Percentiles rank a stretch among this genome's conserved stretches.
These are phyloP conservation scores for Paralichthys olivaceus DNA, from an alignment of 2,113 vertebrate genomes.

Conservation along the genomic window DNA sequence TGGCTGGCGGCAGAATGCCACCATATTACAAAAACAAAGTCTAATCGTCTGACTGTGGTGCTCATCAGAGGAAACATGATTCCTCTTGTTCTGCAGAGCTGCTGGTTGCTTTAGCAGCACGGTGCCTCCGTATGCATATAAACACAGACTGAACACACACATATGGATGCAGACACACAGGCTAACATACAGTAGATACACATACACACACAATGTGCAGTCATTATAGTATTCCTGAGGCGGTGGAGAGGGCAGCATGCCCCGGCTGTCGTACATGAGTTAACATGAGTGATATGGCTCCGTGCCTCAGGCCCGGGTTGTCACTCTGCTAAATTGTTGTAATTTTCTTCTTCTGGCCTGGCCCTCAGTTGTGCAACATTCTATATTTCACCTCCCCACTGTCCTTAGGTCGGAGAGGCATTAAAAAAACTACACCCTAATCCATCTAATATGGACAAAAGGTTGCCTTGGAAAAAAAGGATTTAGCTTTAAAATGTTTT, in stretches of 20 bases:
- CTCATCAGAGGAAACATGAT: slow-evolving; percentile 63
- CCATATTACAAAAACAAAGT: slow-evolving; percentile 67
- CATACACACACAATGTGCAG: slow-evolving; percentile 12
- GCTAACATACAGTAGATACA: slow-evolving; percentile 3
- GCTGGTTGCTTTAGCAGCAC: background rate
- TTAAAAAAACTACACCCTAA: background rate
- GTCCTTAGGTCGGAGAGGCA: slow-evolving; percentile 35
- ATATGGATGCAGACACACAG: background rate
- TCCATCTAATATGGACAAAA: background rate
- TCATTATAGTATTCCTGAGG: slow-evolving; percentile 48
- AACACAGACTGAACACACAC: slow-evolving; percentile 13
- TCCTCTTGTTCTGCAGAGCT: slow-evolving; percentile 35
- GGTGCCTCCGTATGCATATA: slow-evolving; percentile 12
- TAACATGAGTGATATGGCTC: slow-evolving; percentile 66
- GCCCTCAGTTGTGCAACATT: slow-evolving; percentile 33
- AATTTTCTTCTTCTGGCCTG: slow-evolving; percentile 58
- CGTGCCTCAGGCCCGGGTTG: slow-evolving; percentile 52
- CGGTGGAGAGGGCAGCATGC: slow-evolving; percentile 36
- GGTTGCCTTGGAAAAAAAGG: background rate
- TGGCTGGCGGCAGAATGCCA: slow-evolving; percentile 57
- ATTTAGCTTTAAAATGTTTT: background rate
- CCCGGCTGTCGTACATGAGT: slow-evolving; percentile 59
- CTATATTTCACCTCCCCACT: slow-evolving; percentile 45
- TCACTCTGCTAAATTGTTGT: slow-evolving; percentile 66
- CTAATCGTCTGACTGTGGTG: slow-evolving; percentile 44